Percentiles rank a stretch among this genome's conserved stretches.
phyloP scores from a whole-genome alignment of 2,113 vertebrate genomes.

The cattle (Bos taurus) region ARS-UCD2.0 NC_037346.1:62993501-62994000 shows the following conservation, averaged over 20 bases:
- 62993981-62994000: not conserved
- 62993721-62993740: fast-evolving
- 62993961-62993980: not conserved
- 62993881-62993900: not conserved
- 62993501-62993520: not conserved
- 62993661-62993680: not conserved
- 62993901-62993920: not conserved
- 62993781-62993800: fast-evolving
- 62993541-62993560: not conserved
- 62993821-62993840: not conserved
- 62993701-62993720: not conserved
- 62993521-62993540: not conserved
- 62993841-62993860: fast-evolving
- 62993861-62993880: not conserved
- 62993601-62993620: not conserved
- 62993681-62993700: not conserved
- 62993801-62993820: not conserved
- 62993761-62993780: not conserved
- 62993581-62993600: not conserved
- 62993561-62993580: not conserved
- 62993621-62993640: not conserved
- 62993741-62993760: not conserved
- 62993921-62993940: not conserved
- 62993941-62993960: not conserved
- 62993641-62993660: not conserved